phyloP scores from a whole-genome alignment of 92 coral and sea anemone species.

The Galaxea fascicularis region DNA sequence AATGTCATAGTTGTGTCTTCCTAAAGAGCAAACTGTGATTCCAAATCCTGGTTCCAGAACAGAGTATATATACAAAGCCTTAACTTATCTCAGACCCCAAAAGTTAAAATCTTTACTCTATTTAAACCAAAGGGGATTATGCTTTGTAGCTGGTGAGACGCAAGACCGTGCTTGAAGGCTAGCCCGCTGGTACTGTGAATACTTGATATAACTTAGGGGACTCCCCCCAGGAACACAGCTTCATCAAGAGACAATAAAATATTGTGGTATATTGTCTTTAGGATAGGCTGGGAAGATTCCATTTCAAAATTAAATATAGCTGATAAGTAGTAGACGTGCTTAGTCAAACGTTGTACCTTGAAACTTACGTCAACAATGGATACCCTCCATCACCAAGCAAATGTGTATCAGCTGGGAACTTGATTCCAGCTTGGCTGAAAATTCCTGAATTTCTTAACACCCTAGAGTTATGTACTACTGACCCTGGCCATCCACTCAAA shows the following conservation, averaged over 20 bases:
- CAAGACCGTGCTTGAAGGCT: too few species aligned
- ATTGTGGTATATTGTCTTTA: background rate
- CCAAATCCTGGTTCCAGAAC: too few species aligned
- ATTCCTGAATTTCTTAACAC: conserved; percentile 57
- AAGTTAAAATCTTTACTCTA: too few species aligned
- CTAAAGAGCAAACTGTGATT: too few species aligned
- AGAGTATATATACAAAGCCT: too few species aligned
- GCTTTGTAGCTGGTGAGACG: too few species aligned
- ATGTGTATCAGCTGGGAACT: conserved; percentile 42
- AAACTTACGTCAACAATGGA: conserved; percentile 40
- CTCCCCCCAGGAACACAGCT: too few species aligned
- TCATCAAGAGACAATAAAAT: background rate
- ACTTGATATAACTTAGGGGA: background rate
- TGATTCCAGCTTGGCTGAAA: conserved; percentile 35
- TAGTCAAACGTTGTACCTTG: background rate
- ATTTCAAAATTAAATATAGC: too few species aligned
- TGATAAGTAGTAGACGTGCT: background rate
- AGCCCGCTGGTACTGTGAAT: background rate
- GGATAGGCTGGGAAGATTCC: background rate
- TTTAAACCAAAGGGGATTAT: too few species aligned
- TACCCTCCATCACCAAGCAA: conserved; percentile 51
- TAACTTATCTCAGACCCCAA: too few species aligned
- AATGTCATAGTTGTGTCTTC: too few species aligned
- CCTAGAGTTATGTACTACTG: conserved; percentile 34
- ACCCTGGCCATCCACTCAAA: conserved; percentile 25